Evolutionary conservation across 2,888 invertebrate genomes (phyloP).

Genomic region (Celastrina argiolus): DNA sequence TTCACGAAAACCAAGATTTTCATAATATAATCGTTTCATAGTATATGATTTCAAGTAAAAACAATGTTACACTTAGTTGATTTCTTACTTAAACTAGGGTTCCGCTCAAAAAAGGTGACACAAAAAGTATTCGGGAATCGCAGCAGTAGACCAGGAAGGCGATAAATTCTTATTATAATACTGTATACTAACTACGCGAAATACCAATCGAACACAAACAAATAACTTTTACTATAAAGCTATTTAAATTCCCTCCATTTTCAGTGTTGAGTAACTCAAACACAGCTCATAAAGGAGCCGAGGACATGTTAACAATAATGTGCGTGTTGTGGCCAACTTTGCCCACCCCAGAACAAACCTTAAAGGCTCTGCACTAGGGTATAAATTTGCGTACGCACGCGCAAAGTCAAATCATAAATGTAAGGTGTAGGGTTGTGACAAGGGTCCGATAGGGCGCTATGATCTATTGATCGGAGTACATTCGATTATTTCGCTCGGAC

Average conservation of each 20-base stretch:
- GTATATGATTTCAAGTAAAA: too few relatives aligned
- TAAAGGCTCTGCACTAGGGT: slow-evolving; percentile 21
- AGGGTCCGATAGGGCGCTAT: slow-evolving; percentile 42
- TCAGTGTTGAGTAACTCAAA: slow-evolving; percentile 15
- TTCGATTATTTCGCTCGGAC: slow-evolving; percentile 33
- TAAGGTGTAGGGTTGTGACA: slow-evolving; percentile 43
- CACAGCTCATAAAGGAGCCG: slow-evolving; percentile 3
- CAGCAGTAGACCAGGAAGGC: too few relatives aligned
- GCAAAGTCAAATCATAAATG: slow-evolving; percentile 30
- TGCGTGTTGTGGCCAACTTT: background rate
- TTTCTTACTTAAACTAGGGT: too few relatives aligned
- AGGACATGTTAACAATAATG: slow-evolving; percentile 17
- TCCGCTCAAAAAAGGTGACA: too few relatives aligned
- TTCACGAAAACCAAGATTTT: too few relatives aligned
- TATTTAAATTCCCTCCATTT: slow-evolving; percentile 6
- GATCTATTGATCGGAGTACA: slow-evolving; percentile 36
- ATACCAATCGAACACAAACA: background rate
- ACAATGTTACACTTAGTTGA: too few relatives aligned
- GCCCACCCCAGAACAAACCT: slow-evolving; percentile 24
- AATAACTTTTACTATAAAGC: background rate
- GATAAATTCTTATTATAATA: too few relatives aligned
- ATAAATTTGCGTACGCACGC: slow-evolving; percentile 24
- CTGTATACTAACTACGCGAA: too few relatives aligned
- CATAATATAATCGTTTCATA: too few relatives aligned
- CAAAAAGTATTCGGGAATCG: too few relatives aligned